A percentile compares a stretch with the other conserved stretches of the same genome.
phyloP scores from a whole-genome alignment of 2,888 invertebrate genomes.

The Tipula lateralis region DNA sequence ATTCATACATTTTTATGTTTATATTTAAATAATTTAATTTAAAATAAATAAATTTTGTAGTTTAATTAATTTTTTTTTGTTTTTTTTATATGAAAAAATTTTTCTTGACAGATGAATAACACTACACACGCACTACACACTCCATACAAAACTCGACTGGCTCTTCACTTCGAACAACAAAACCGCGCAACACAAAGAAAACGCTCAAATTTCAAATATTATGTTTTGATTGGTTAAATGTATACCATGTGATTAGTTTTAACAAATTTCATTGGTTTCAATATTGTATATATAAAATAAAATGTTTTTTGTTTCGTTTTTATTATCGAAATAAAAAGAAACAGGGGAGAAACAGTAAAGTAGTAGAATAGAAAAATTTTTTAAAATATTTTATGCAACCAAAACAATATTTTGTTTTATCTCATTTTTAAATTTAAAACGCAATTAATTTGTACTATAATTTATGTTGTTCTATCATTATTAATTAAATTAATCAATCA shows the following conservation, averaged over 20 bases:
- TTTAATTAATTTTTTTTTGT: background rate
- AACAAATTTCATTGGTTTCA: constrained; percentile 34
- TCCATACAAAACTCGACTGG: constrained; percentile 34
- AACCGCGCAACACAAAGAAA: constrained; percentile 31
- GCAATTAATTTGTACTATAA: background rate
- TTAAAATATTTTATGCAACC: background rate
- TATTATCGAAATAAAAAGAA: background rate
- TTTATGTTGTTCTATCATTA: background rate
- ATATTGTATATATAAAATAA: background rate
- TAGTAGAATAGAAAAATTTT: background rate
- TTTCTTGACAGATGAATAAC: constrained; percentile 29
- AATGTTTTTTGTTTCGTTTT: constrained; percentile 28
- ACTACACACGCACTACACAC: constrained; percentile 34
- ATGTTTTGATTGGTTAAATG: background rate
- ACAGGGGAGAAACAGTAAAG: background rate
- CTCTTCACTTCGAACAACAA: background rate
- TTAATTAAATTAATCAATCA: background rate
- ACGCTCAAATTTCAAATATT: constrained; percentile 2
- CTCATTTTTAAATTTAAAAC: background rate
- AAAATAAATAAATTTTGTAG: background rate
- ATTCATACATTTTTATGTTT: constrained; percentile 58
- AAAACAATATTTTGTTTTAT: background rate
- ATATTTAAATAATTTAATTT: background rate
- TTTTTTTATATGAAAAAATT: background rate
- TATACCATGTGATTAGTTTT: constrained; percentile 12